Base-by-base conservation (phyloP, 2,797 vertebrate genomes). In the Oryzias dopingdopingensis region DNA sequence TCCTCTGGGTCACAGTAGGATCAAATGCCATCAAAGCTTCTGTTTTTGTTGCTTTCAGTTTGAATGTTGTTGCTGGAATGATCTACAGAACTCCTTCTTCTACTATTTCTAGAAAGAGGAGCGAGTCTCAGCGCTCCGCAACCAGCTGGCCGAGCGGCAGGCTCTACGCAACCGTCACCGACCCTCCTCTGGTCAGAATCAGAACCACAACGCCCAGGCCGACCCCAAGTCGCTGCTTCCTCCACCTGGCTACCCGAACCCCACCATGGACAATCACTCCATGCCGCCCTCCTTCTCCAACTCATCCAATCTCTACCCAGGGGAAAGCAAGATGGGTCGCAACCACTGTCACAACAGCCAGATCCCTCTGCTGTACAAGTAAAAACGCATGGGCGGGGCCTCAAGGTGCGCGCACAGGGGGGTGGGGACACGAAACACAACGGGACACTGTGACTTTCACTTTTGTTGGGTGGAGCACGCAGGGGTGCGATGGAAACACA, bases 281-380 rank as follows among this genome's bases (percentile, higher is more conserved):
- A 78, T 91, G 14, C 90, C 92, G 47, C 89, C 93, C 47, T 93
- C 90, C 82, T 95, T 89, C 83, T 90, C 89, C 69, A 95, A 86
- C 82, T 93, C 89, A n/a, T 94, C 90, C 50, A 85, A 81, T 70
- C 88, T 95, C 16, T 94, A 95, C 82, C 93, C 93, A 17, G 85
- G 91, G 0, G 94, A 95, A 0, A 93, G 92, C 82, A 95, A 95
- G 82, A 92, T 96, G 63, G 93, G 92, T 49, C 92, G 94, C 62
- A 96, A 94, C 87, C 95, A 94, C 88, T 97, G 96, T 82, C 94
- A 96, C 56, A 92, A 94, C 62, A 96, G 95, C 88, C 92, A 94
- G 20, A 93, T 98, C 70, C 95, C 95, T 6, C 91, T 96, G 66
- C 93, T 98, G 63, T 96, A 97, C 67, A 97, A 97, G 79, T 96